Base-by-base conservation (phyloP, 2,888 invertebrate genomes). In the Smittia sp. region DNA sequence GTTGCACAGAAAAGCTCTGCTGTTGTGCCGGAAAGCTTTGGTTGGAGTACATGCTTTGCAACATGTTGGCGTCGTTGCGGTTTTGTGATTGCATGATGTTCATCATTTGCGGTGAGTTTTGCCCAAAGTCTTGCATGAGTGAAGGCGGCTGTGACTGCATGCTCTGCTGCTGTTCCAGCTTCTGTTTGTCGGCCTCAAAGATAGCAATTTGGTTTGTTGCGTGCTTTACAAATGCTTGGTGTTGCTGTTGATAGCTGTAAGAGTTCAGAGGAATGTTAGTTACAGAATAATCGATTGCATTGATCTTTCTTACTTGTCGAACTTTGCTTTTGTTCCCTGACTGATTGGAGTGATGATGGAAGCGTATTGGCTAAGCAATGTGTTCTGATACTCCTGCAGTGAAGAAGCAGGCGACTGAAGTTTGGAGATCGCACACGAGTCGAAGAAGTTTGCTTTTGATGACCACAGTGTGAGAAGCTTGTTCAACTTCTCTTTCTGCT, bases 401-500 rank as follows among this genome's bases (percentile, higher is more conserved):
- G 95, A 93, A 74, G 88, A 87, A 76, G 90, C 88, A 0, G 96
- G 96, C 77, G 92, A 91, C 80, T 93, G 91, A 84, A 98, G 86
- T 83, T 93, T 92, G 76, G 92, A 91, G 78, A 95, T 90, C 76
- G 93, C 92, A 9, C 89, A 86, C 13, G 89, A 85, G 80, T 91
- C 90, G 81, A 94, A 91, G 84, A 94, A 94, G 84, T 94, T 91
- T 76, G 91, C 89, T 85, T 98, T 97, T 76, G 95, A 94, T 84
- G 98, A 97, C 99, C 99, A 99, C 62, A 98, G 86, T 76, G 93
- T 92, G 75, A 97, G 86, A 77, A 98, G 84, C 87, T 98, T 98
- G 80, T 93, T 92, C 75, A 99, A 85, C 84, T 98, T 98, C 77
- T 87, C 87, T 79, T 92, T 89, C 84, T 96, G 94, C 74, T 96